phyloP scores from a whole-genome alignment of 2,888 invertebrate genomes.

The Hirtodrosophila cameraria region DNA sequence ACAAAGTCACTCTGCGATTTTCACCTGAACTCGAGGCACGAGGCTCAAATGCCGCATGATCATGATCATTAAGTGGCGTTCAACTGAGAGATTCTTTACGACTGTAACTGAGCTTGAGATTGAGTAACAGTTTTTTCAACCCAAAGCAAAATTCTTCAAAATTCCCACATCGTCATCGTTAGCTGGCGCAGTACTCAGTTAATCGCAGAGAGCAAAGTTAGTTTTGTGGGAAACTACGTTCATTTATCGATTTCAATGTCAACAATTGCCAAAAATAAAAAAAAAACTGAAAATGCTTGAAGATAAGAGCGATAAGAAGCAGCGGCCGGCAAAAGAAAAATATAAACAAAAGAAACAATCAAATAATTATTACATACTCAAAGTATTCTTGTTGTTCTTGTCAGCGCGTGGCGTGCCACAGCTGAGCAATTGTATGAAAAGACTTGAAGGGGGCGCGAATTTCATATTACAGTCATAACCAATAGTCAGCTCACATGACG shows the following conservation, averaged over 20 bases:
- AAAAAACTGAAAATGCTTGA: constrained; percentile 2
- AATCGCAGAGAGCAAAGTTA: too few species aligned
- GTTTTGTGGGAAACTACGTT: background rate
- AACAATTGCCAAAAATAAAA: constrained; percentile 50
- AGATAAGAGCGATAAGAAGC: constrained; percentile 66
- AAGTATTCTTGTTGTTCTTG: constrained; percentile 6
- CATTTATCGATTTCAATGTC: constrained; percentile 51
- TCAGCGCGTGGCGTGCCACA: constrained; percentile 44
- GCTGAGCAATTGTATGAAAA: constrained; percentile 47
- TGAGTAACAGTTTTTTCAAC: constrained; percentile 51
- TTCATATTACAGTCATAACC: constrained; percentile 32
- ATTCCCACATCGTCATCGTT: constrained; percentile 32
- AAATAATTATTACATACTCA: too few species aligned
- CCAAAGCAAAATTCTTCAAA: too few species aligned
- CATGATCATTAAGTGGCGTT: constrained; percentile 8
- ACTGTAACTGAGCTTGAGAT: background rate
- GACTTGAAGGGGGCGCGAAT: constrained; percentile 29
- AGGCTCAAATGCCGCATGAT: constrained; percentile 43
- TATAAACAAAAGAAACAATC: constrained; percentile 32
- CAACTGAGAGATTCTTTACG: background rate
- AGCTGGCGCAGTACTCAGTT: constrained; percentile 20
- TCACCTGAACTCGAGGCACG: constrained; percentile 37
- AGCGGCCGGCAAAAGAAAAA: constrained; percentile 25
- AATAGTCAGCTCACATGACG: constrained; percentile 49
- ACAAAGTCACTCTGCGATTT: constrained; percentile 34